Percentiles rank a stretch among this genome's conserved stretches.
Conservation (phyloP, 2,888 invertebrate genomes). For the Scaptomyza reducta region DNA sequence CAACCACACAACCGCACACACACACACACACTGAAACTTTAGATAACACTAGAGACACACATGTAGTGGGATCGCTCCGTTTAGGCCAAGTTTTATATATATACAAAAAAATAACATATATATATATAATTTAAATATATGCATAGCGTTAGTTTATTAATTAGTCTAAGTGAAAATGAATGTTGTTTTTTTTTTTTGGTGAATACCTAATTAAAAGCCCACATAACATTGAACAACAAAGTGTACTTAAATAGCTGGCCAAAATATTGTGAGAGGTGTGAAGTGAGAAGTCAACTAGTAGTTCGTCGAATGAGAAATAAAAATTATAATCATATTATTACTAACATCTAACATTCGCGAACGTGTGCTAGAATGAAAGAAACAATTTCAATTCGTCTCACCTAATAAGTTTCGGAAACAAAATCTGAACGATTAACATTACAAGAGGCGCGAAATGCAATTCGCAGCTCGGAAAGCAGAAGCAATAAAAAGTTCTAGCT, state of each 20-base stretch:
- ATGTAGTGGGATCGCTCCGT: conserved; percentile 48
- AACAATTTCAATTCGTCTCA: too few species aligned
- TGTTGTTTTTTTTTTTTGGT: conserved; percentile 45
- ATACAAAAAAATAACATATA: conserved; percentile 26
- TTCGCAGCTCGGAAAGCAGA: too few species aligned
- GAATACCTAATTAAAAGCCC: conserved; percentile 2
- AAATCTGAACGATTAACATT: too few species aligned
- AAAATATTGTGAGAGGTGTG: too few species aligned
- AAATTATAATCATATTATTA: too few species aligned
- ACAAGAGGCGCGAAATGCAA: too few species aligned
- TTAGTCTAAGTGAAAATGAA: conserved; percentile 49
- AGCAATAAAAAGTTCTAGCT: too few species aligned
- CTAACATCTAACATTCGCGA: too few species aligned
- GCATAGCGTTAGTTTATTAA: conserved; percentile 53
- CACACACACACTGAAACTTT: conserved; percentile 7
- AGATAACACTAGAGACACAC: conserved; percentile 18
- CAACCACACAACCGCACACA: background rate
- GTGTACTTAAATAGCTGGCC: conserved; percentile 1
- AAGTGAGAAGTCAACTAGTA: too few species aligned
- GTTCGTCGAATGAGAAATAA: too few species aligned
- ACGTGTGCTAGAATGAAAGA: too few species aligned
- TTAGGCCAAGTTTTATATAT: conserved; percentile 77
- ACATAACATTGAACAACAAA: conserved; percentile 22
- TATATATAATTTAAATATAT: conserved; percentile 17
- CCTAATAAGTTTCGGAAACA: too few species aligned